Evolutionary conservation across 2,113 vertebrate genomes (phyloP), one percentile per base, ranked within the genome.

Genomic region (Hipposideros armiger): DNA sequence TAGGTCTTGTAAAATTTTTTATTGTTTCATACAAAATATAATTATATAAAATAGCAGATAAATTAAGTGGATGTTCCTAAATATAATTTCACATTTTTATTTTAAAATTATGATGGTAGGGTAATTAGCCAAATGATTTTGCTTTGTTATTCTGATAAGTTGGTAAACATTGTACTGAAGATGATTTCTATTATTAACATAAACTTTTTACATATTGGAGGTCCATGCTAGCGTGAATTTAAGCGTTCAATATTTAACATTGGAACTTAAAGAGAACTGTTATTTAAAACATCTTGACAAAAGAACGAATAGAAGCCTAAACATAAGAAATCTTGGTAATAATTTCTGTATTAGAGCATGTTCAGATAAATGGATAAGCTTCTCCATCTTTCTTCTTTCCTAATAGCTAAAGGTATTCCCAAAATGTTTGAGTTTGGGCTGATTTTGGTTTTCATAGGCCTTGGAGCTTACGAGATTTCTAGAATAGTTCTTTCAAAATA

Each of bases 401-500:
- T 93, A 50, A 50, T 83, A 96, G 52, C n/a, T 96, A 77, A 89
- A 52, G 7, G 2, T 89, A 7, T 95, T 58, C 64, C 56, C 54
- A 96, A 82, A 85, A 67, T 85, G 47, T 84, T 72, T 76, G 32
- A 73, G 66, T 94, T 91, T 76, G 40, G 9, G 3, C 74, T 95
- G 56, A 60, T 66, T 85, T 67, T 45, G 80, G 64, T 96, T 95
- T 97, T 87, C 22, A 17, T 87, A 87, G 76, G 8, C 5, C 50
- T 91, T 93, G 19, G 67, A 82, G 17, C 52, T 64, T 96, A 69
- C 40, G 24, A 90, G 24, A 92, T 69, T 91, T 5, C 22, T 28
- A 87, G 47, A 94, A 26, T 93, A 54, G 84, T 94, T 93, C 30
- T 93, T 81, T 85, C 20, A 90, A 47, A 95, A 67, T 84, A 90